Evolutionary conservation across 2,113 vertebrate genomes (phyloP).

Genomic region (Dicerorhinus sumatrensis): DNA sequence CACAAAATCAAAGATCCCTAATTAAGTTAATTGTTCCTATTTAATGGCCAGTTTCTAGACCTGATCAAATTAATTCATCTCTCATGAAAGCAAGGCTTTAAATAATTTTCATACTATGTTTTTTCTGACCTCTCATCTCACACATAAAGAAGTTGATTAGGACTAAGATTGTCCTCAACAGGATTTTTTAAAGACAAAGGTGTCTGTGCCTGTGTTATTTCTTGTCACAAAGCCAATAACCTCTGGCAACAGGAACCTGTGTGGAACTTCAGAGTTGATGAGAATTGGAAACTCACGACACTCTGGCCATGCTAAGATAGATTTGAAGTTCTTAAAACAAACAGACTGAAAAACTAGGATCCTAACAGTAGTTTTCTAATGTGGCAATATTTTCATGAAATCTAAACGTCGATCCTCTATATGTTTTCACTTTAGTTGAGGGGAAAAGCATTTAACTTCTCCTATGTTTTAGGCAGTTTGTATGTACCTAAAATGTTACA

Average conservation of each 20-base stretch:
- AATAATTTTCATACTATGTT: neutral
- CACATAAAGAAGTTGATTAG: neutral
- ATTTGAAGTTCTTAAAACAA: neutral
- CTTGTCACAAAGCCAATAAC: neutral
- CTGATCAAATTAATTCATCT: neutral
- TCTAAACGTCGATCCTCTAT: neutral
- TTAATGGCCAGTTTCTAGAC: neutral
- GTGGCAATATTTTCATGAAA: constrained; percentile 17
- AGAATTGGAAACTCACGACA: neutral
- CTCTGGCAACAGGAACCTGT: neutral
- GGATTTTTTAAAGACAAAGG: neutral
- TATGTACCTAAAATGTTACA: neutral
- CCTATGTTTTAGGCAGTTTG: neutral
- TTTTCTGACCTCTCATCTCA: constrained; percentile 11
- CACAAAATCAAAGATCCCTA: neutral
- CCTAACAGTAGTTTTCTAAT: neutral
- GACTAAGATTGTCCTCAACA: neutral
- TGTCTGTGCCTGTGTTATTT: neutral
- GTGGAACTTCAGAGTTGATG: neutral
- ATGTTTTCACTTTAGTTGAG: constrained; percentile 6
- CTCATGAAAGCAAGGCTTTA: neutral
- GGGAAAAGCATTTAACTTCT: neutral
- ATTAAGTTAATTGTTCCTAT: constrained; percentile 30
- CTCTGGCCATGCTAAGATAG: neutral
- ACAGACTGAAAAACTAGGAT: neutral